Base-by-base conservation (phyloP, 2,888 invertebrate species). In the Hirudinaria manillensis region DNA sequence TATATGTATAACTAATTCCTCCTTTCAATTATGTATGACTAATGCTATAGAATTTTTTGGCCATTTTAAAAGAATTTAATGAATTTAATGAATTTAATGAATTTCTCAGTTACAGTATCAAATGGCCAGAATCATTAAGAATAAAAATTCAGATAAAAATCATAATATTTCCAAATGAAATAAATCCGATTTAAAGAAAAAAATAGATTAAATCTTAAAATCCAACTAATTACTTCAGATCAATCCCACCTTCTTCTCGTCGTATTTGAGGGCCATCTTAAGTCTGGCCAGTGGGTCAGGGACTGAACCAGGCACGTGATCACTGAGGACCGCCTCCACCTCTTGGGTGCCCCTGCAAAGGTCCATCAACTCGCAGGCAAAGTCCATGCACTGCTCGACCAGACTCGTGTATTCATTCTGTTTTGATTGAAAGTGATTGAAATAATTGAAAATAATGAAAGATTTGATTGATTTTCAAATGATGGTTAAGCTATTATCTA, bases 341-440 rank as follows among this genome's bases (percentile, higher is more conserved):
- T 91, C 91, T 79, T 88, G 88, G 0, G 90, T 89, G 24, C 89
- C 90, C 34, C 90, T 88, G 81, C 91, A 90, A 79, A 89, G 88
- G 34, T 87, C 85, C 80, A 87, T 83, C 74, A 87, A 76, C 74
- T 86, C 84, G 68, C 85, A 85, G 24, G 87, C 85, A 79, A 87
- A 87, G 77, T 83, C 82, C 80, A 85, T 85, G 79, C 85, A 85
- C 79, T 83, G 82, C 75, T 87, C 85, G 1, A 89, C 87, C 34
- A 91, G 84, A 75, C 88, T 87, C 32, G 87, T 84, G 83, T 91
- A 91, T 67, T 89, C 88, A 55, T 87, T 45, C 45, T 72, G 72
- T 16, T 53, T 53, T 55, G 27, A 10, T 29, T 24, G 45, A 29
- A 24, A n/a, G 16, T 3, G n/a, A n/a, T 29, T 51, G 24, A 24